Conservation (phyloP, 2,113 vertebrate genomes). For the Propithecus coquereli region DNA sequence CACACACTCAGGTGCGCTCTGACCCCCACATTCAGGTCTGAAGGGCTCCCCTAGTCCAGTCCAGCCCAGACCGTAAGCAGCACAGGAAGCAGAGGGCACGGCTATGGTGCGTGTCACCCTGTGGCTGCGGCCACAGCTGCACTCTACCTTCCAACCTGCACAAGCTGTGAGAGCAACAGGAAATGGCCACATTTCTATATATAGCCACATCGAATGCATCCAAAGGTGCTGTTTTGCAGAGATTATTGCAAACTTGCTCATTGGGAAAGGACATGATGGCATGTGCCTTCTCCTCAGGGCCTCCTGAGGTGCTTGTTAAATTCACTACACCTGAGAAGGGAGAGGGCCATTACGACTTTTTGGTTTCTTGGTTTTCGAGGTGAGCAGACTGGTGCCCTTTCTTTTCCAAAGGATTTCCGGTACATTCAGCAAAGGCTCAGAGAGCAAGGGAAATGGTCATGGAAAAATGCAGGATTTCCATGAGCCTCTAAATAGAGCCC, state of each 20-base stretch:
- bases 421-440: neutral
- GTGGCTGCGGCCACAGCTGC: conserved; percentile 79
- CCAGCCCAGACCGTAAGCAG: neutral
- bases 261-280: conserved; percentile 62
- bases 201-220: conserved; percentile 84
- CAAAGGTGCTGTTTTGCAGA: conserved; percentile 81
- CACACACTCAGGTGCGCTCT: neutral
- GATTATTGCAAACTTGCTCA: conserved; percentile 73
- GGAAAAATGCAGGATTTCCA: conserved; percentile 31
- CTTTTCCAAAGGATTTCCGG: conserved; percentile 49
- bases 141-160: conserved; percentile 70
- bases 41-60: neutral
- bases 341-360: neutral
- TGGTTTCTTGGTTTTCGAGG: conserved; percentile 21
- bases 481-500: neutral
- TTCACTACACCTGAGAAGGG: neutral
- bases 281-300: neutral
- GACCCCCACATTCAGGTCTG: neutral
- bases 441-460: neutral
- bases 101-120: conserved; percentile 64
- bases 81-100: conserved; percentile 45
- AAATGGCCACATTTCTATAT: conserved; percentile 82
- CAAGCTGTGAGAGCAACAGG: conserved; percentile 83
- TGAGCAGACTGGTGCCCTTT: neutral
- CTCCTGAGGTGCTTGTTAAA: neutral